Evolutionary conservation across 2,888 invertebrate genomes (phyloP), one percentile per base, ranked within the genome.

Genomic region (Cactoblastis cactorum): DNA sequence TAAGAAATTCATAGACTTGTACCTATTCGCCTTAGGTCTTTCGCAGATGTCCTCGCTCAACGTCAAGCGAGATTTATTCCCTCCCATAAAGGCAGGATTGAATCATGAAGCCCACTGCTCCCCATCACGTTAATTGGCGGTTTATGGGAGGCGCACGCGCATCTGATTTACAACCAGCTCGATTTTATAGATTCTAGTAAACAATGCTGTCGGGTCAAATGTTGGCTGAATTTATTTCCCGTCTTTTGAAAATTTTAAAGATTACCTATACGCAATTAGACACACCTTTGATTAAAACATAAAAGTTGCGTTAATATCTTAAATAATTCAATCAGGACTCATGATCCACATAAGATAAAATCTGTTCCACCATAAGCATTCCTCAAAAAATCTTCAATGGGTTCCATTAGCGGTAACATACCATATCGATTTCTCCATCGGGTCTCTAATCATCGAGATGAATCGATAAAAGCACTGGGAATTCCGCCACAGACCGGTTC

Each of bases 51-150:
- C 14, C 8, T 8, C 24, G 1, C 28, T 43, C 43, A 43, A 43
- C 28, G 43, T 28, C 15, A 22, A 14, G 19, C 12, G 2, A 19
- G 38, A 45, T 52, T 45, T 41, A 52, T 49, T 28, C 38, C 55
- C 54, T 38, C 55, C 54, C 41, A 51, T 56, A 54, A 56, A 51
- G 51, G 45, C 54, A 53, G 53, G 58, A 65, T 63, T 58, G 61
- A 62, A 62, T 57, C 62, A 65, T 54, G 64, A 63, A 66, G 67
- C 64, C 65, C 64, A 60, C 62, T 69, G 67, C 58, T 61, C 56
- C 61, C 61, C 65, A 61, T 69, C 69, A 67, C 58, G 49, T 66
- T 74, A 71, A 76, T 77, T 73, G 74, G 67, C 59, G 62, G 65
- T 70, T 73, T 70, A 74, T 63, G 62, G 59, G 50, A 47, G 49